Evolutionary conservation across 2,113 vertebrate genomes (phyloP), one percentile per base, ranked within the genome.

Genomic region (Brachypodius melanocephalos): DNA sequence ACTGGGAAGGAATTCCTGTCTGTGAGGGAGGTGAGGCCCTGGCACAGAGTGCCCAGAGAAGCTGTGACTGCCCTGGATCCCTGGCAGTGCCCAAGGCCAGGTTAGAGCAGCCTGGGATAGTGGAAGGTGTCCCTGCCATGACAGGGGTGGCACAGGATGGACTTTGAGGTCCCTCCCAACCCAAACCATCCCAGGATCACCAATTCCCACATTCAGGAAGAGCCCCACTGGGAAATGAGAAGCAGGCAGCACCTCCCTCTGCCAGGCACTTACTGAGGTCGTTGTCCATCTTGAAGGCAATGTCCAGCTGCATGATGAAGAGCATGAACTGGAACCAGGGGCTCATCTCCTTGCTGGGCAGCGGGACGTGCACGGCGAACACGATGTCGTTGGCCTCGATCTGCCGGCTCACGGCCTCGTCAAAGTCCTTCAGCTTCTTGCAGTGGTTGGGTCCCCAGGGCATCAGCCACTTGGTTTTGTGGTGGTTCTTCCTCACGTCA

Each of bases 261-360:
- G 6, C 12, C 2, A 5, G 15, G 0, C n/a, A 98, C 99, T 99
- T 96, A 99, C 99, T 98, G 18, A 99, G 99, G 90, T 99, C 98
- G 36, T 99, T 99, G 97, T 98, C 93, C 89, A 98, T 96, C 97
- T 99, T 99, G 95, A 99, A 99, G 3, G 98, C 98, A 0, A 99
- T 99, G 97, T 99, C 99, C 90, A 99, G 98, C 92, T 99, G 99
- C 92, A 99, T 97, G 97, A 99, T 98, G 93, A 99, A 98, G 14
- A 99, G 97, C 98, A 99, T 99, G 91, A 99, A 99, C 95, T 99
- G 99, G 98, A 99, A 99, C 99, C 99, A 99, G 74, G 99, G 98
- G 91, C 98, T 99, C 99, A 99, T 99, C 98, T 99, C 99, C 95
- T 98, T 99, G 89, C 85, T 72, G 17, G 97, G 98, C 73, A 98